phyloP scores from a whole-genome alignment of 2,888 invertebrate species.

The Acrobeloides nanus region DNA sequence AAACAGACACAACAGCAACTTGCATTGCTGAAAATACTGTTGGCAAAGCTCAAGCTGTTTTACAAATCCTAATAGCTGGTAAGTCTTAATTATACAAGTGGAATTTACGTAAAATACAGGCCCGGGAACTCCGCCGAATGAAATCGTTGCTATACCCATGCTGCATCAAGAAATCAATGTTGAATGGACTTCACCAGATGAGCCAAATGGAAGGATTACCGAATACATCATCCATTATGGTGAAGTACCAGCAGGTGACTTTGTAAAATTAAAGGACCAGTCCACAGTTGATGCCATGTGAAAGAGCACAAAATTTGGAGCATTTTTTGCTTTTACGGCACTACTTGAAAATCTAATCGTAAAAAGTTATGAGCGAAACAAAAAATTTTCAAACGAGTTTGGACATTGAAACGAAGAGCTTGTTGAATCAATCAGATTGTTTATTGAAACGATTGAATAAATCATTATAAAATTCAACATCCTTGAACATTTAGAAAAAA shows the following conservation, averaged over 20 bases:
- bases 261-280: too few relatives aligned
- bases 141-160: constrained; percentile 44
- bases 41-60: constrained; percentile 38
- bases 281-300: too few relatives aligned
- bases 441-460: too few relatives aligned
- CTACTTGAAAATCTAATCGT: too few relatives aligned
- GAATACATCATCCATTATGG: constrained; percentile 47
- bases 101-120: constrained; percentile 20
- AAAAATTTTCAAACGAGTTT: too few relatives aligned
- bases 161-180: constrained; percentile 45
- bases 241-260: constrained; percentile 38
- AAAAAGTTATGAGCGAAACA: too few relatives aligned
- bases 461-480: too few relatives aligned
- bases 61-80: constrained; percentile 35
- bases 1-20: constrained; percentile 39
- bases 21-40: constrained; percentile 50
- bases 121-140: constrained; percentile 50
- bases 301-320: too few relatives aligned
- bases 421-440: too few relatives aligned
- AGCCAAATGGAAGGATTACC: constrained; percentile 46
- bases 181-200: constrained; percentile 52
- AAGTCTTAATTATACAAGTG: constrained; percentile 10
- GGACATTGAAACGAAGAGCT: too few relatives aligned
- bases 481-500: too few relatives aligned
- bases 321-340: too few relatives aligned